Conservation (phyloP, 2,888 invertebrate genomes). For the Agonopterix alstromeriana region DNA sequence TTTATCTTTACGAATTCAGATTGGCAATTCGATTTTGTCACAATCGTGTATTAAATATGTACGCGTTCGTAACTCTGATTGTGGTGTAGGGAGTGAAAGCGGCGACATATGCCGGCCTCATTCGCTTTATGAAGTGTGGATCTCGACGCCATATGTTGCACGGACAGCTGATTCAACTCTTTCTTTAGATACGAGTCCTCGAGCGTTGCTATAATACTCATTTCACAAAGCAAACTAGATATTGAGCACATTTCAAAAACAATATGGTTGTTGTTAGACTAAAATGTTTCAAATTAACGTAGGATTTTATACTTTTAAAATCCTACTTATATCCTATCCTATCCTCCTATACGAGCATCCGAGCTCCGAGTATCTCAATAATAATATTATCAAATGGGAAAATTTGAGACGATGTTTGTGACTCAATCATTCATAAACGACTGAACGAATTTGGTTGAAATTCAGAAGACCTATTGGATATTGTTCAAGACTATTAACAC, state of each 20-base stretch:
- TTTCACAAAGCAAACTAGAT: conserved; percentile 5
- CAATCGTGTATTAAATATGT: conserved; percentile 12
- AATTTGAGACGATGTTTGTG: too few species aligned
- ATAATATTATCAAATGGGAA: too few species aligned
- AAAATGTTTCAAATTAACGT: too few species aligned
- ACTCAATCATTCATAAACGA: too few species aligned
- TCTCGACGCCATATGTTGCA: conserved; percentile 66
- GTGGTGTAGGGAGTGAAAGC: conserved; percentile 71
- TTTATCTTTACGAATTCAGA: conserved; percentile 5
- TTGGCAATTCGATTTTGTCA: conserved; percentile 7
- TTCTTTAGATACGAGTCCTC: conserved; percentile 14
- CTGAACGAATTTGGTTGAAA: too few species aligned
- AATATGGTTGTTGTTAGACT: too few species aligned
- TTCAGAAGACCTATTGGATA: too few species aligned
- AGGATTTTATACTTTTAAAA: too few species aligned
- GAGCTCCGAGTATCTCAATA: too few species aligned
- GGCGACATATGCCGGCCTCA: conserved; percentile 70
- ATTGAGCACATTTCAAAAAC: conserved; percentile 1
- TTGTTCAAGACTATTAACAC: too few species aligned
- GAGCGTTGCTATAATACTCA: conserved; percentile 8
- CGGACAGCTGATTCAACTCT: conserved; percentile 59
- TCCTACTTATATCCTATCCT: too few species aligned
- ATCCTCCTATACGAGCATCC: too few species aligned
- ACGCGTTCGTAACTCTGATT: conserved; percentile 48
- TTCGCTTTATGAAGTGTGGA: conserved; percentile 65